phyloP scores from a whole-genome alignment of 2,113 vertebrate species.

The Ameiurus melas region DNA sequence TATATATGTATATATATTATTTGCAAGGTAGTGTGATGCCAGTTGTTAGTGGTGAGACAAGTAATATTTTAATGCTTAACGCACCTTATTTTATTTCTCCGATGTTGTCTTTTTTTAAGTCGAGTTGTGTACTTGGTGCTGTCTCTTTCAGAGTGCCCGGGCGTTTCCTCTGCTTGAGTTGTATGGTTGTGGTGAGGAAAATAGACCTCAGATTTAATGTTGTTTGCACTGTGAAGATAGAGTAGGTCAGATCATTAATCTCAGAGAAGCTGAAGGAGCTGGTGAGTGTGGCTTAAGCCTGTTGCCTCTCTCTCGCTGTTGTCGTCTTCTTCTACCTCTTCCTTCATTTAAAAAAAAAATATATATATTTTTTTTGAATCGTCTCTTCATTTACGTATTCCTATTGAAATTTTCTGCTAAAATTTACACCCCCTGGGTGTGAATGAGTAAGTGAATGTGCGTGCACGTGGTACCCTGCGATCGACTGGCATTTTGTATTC shows the following conservation, averaged over 20 bases:
- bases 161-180: background rate
- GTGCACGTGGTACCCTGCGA: background rate
- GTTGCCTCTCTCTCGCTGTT: background rate
- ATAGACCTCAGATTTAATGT: background rate
- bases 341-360: no score
- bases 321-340: background rate
- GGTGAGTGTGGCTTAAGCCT: background rate
- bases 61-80: background rate
- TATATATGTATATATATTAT: no score
- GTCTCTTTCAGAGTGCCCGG: background rate
- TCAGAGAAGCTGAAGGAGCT: background rate
- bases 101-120: background rate
- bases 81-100: background rate
- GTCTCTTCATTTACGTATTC: background rate
- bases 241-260: background rate
- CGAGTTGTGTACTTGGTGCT: background rate
- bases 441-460: background rate
- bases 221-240: background rate
- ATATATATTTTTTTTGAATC: background rate
- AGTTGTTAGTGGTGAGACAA: background rate
- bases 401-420: background rate
- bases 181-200: background rate
- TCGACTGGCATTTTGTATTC: background rate
- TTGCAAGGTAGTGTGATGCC: background rate
- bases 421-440: background rate